Percentiles rank a stretch among this genome's conserved stretches.
Conservation (phyloP, 2,888 invertebrate species). For the Aphelenchoides bicaudatus region DNA sequence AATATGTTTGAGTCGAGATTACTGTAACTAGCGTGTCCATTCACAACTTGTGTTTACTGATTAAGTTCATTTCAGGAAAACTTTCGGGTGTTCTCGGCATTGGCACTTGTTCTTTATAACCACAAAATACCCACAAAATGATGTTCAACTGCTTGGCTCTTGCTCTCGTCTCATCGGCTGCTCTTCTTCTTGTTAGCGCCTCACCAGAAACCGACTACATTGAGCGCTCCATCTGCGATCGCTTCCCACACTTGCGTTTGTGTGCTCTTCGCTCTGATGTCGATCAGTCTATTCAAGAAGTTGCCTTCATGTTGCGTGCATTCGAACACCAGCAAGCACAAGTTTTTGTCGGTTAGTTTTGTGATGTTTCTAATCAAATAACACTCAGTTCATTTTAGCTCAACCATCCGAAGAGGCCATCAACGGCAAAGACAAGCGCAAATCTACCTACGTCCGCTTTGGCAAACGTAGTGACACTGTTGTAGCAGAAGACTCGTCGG, state of each 20-base stretch:
- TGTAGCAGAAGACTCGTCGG: background rate
- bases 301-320: background rate
- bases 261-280: background rate
- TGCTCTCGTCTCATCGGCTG: too few relatives aligned
- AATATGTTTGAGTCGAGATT: too few relatives aligned
- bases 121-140: too few relatives aligned
- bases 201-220: too few relatives aligned
- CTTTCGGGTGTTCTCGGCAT: too few relatives aligned
- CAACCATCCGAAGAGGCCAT: background rate
- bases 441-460: constrained; percentile 16
- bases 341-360: background rate
- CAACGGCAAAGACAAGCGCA: constrained; percentile 5
- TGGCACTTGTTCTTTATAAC: too few relatives aligned
- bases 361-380: background rate
- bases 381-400: background rate
- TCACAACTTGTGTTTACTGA: too few relatives aligned
- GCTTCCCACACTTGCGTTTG: constrained; percentile 6
- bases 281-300: background rate
- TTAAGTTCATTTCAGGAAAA: too few relatives aligned
- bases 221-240: constrained; percentile 1
- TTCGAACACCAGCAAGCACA: constrained; percentile 7
- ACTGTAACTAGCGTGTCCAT: too few relatives aligned
- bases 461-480: background rate
- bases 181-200: too few relatives aligned
- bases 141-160: too few relatives aligned